Evolutionary conservation across 2,888 invertebrate genomes (phyloP), one percentile per base, ranked within the genome.

Genomic region (Thymelicus acteon): DNA sequence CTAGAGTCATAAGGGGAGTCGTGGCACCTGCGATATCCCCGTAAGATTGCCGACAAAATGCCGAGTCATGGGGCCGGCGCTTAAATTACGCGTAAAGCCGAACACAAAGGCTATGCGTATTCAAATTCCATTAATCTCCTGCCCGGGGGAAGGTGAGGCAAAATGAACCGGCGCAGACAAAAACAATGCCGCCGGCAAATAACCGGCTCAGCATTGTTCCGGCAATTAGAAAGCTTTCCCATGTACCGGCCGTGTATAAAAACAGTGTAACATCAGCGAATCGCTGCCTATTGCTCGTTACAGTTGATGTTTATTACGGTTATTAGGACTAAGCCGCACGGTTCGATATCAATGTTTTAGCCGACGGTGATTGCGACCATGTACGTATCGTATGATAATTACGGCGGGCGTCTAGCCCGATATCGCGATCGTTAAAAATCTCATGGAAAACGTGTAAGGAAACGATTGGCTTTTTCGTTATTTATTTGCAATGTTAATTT

Each of bases 191-290:
- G 90, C 87, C 88, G 91, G 93, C 93, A 90, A 91, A 93, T 92
- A 93, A 92, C 93, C 92, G 89, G 93, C 91, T 92, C 92, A 91
- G 92, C 92, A 93, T 93, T 94, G 93, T 93, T 93, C 92, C 93
- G 92, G 92, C 94, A 94, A 93, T 93, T 93, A 94, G 94, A 93
- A 93, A 93, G 94, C 92, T 93, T 94, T 94, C 92, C 93, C 93
- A 91, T 93, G 93, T 93, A 93, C 91, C 89, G 90, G 90, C 84
- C 92, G 91, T 91, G 93, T 93, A 92, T 93, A 93, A 93, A 93
- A 93, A 93, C 93, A 92, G 87, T 90, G 92, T 91, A 92, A 91
- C 92, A 92, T 92, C 92, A 92, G 92, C 92, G 92, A 92, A 91
- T 92, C 90, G 91, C 91, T 91, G 90, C 91, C 92, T 92, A 93